These are phyloP conservation scores for Drosophila paranaensis DNA, from an alignment of 2,888 invertebrate genomes.

Conservation along the genomic window DNA sequence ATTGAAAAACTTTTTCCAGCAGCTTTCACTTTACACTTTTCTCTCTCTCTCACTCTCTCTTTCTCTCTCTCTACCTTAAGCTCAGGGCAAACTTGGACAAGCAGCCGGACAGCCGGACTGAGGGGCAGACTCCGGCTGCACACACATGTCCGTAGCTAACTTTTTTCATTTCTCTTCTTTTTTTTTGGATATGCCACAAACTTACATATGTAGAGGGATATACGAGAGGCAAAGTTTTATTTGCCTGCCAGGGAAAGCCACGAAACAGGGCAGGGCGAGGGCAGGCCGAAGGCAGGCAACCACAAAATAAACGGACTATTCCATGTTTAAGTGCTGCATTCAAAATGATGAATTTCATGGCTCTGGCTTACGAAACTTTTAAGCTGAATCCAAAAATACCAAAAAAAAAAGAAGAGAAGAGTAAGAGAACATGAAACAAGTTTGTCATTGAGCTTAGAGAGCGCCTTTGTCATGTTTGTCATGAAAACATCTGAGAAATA, in stretches of 20 bases:
- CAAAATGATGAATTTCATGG: constrained; percentile 43
- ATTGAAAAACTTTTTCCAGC: constrained; percentile 74
- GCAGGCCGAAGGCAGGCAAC: not conserved
- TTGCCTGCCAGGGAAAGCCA: constrained; percentile 11
- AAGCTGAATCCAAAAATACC: constrained; percentile 5
- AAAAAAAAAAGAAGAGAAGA: not conserved
- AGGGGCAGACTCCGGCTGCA: not conserved
- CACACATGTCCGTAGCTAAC: constrained; percentile 5
- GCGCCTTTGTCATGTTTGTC: not conserved
- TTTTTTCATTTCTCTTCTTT: not conserved
- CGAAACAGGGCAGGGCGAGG: not conserved
- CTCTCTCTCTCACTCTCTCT: not conserved
- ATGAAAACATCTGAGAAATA: constrained; percentile 2
- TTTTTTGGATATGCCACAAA: constrained; percentile 19
- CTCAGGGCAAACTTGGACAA: not conserved
- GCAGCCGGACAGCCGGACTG: not conserved
- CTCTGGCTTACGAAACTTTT: constrained; percentile 31
- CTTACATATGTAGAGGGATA: constrained; percentile 34
- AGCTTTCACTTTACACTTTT: constrained; percentile 62
- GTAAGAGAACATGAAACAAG: constrained; percentile 10
- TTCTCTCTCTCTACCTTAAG: not conserved
- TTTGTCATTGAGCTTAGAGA: constrained; percentile 12
- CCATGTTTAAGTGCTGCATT: constrained; percentile 47
- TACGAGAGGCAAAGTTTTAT: constrained; percentile 35
- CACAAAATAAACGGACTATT: constrained; percentile 44